Conservation (phyloP, 1,140 invertebrate genomes). For the Pseudomyrmex dendroicus region DNA sequence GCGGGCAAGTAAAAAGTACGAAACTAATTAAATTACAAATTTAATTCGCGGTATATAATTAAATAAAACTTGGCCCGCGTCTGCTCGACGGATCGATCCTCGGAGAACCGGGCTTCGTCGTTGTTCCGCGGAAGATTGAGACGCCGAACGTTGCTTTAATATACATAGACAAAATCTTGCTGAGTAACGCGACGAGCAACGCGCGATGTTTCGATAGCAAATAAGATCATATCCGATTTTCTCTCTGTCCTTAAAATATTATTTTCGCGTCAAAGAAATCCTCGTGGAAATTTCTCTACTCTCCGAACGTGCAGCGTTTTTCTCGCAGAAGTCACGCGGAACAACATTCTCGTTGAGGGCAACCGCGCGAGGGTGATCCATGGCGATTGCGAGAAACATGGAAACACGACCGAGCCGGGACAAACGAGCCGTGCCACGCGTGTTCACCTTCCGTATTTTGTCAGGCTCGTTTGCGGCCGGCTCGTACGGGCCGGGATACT, state of each 20-base stretch:
- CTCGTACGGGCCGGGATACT: constrained; percentile 67
- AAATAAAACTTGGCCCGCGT: constrained; percentile 64
- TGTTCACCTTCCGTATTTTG: constrained; percentile 81
- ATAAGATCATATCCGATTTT: too few species aligned
- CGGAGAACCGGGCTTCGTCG: neutral
- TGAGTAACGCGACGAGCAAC: too few species aligned
- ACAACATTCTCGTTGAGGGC: constrained; percentile 7
- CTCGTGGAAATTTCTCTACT: neutral
- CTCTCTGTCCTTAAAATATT: too few species aligned
- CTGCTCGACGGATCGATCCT: constrained; percentile 35
- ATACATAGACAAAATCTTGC: neutral
- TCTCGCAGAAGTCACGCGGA: neutral
- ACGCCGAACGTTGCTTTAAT: neutral
- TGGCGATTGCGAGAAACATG: constrained; percentile 61
- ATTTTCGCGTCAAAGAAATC: too few species aligned
- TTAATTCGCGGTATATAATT: constrained; percentile 72
- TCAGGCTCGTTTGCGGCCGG: constrained; percentile 79
- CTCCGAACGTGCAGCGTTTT: too few species aligned
- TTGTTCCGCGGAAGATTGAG: neutral
- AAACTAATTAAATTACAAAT: constrained; percentile 75
- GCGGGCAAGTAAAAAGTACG: constrained; percentile 71
- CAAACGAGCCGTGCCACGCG: constrained; percentile 77
- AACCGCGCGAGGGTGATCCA: constrained; percentile 22
- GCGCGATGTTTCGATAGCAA: too few species aligned
- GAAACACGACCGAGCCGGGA: constrained; percentile 67